Percentiles rank a stretch among this genome's conserved stretches.
phyloP scores from a whole-genome alignment of 2,113 vertebrate genomes.

The Pagrus major region DNA sequence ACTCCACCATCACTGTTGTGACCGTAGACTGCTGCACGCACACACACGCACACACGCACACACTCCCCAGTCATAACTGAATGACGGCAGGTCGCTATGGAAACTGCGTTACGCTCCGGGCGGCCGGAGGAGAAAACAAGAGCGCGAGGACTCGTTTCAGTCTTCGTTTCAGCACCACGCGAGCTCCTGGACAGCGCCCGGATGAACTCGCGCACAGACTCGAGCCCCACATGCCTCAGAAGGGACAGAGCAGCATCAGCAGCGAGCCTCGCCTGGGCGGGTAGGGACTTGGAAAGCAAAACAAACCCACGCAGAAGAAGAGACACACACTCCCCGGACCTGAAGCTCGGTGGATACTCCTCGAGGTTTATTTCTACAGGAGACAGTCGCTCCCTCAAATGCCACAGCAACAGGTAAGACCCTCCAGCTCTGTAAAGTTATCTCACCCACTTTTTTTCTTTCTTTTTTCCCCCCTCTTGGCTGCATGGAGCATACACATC shows the following conservation, averaged over 20 bases:
- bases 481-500: neutral
- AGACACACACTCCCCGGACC: constrained; percentile 25
- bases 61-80: constrained; percentile 74
- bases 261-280: constrained; percentile 21
- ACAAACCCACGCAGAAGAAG: neutral
- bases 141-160: constrained; percentile 78
- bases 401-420: constrained; percentile 80
- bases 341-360: constrained; percentile 47
- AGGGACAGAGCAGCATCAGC: constrained; percentile 60
- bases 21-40: constrained; percentile 24
- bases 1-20: constrained; percentile 56
- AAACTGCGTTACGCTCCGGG: constrained; percentile 88
- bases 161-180: constrained; percentile 87
- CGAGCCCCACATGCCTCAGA: constrained; percentile 42
- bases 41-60: constrained; percentile 1
- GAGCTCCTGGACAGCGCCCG: constrained; percentile 86
- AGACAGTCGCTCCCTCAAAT: constrained; percentile 57
- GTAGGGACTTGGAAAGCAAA: constrained; percentile 21
- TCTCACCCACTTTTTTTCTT: neutral
- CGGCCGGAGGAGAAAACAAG: constrained; percentile 85
- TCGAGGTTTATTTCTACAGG: constrained; percentile 28
- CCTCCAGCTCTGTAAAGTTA: constrained; percentile 23
- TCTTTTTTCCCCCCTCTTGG: neutral
- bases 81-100: constrained; percentile 91
- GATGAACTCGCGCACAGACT: constrained; percentile 66